Evolutionary conservation across 2,113 vertebrate genomes (phyloP), one percentile per base, ranked within the genome.

Genomic region (Melanotaenia duboulayi): DNA sequence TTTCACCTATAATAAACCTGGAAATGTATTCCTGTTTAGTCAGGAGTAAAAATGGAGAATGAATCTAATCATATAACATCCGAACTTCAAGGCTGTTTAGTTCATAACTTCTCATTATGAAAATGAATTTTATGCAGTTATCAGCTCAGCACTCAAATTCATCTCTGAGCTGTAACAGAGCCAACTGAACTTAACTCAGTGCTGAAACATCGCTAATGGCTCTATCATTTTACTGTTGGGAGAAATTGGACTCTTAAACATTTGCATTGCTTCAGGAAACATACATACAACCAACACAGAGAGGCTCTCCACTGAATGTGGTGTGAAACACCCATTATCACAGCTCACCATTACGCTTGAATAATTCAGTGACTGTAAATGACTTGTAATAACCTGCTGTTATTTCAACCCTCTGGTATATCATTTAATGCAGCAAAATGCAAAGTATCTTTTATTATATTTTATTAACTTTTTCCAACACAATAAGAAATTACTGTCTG

Each of bases 331-430:
- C 0, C 17, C 24, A 68, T 74, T 76, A 64, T 66, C 55, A 50
- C 42, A 64, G 60, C 50, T 51, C 58, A 28, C 51, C 48, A 66
- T 78, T 57, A 67, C 22, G 49, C 25, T 70, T 75, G 20, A 85
- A 76, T 82, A 79, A 71, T 81, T 84, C 50, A 82, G 48, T 48
- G 35, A 74, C 39, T 56, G 40, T 82, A 65, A 81, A 65, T 82
- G 59, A 86, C 55, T 74, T 67, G 59, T 62, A 82, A 83, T 72
- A 70, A 84, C 81, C 65, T 28, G 37, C 57, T 66, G 65, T 66
- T 39, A 71, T 74, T 51, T 24, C 37, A 28, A n/a, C 58, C 55
- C 68, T 51, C 75, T 57, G 40, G 25, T 32, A 59, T 80, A 81
- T 72, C 50, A 62, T 60, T 70, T n/a, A 46, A 76, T 69, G 28